phyloP scores from a whole-genome alignment of 2,888 invertebrate species.

The Agrochola macilenta region DNA sequence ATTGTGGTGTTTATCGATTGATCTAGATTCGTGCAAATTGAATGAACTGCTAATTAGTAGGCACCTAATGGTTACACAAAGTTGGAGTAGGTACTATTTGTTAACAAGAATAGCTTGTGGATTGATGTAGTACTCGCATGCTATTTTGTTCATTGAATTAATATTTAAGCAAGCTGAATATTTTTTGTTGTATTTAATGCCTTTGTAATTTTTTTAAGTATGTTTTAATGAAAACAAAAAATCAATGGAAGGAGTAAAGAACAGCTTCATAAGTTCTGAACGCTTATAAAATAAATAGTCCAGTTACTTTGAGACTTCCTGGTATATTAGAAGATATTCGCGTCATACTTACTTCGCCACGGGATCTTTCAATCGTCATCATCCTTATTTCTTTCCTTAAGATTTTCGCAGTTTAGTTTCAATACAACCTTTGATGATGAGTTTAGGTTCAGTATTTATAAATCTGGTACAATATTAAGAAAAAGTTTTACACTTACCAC shows the following conservation, averaged over 20 bases:
- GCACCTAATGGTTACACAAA: too few species aligned
- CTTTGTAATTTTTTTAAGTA: background rate
- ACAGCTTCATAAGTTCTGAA: background rate
- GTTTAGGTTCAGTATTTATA: too few species aligned
- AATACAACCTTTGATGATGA: background rate
- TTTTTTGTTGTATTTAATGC: background rate
- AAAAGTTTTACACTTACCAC: conserved; percentile 74
- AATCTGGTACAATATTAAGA: background rate
- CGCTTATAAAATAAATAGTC: background rate
- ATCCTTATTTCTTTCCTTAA: background rate
- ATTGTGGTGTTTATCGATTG: conserved; percentile 21
- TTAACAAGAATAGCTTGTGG: background rate
- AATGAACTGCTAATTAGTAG: background rate
- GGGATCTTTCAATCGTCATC: background rate
- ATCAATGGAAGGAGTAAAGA: background rate
- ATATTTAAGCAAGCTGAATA: background rate
- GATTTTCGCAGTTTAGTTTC: background rate
- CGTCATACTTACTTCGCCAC: background rate
- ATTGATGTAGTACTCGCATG: background rate
- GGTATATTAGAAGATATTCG: background rate
- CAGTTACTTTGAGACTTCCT: background rate
- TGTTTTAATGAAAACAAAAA: too few species aligned
- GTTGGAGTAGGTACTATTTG: background rate
- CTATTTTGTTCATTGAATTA: background rate
- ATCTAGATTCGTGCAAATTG: conserved; percentile 29